phyloP scores from a whole-genome alignment of 2,797 vertebrate species.

The Tolypeutes matacus region DNA sequence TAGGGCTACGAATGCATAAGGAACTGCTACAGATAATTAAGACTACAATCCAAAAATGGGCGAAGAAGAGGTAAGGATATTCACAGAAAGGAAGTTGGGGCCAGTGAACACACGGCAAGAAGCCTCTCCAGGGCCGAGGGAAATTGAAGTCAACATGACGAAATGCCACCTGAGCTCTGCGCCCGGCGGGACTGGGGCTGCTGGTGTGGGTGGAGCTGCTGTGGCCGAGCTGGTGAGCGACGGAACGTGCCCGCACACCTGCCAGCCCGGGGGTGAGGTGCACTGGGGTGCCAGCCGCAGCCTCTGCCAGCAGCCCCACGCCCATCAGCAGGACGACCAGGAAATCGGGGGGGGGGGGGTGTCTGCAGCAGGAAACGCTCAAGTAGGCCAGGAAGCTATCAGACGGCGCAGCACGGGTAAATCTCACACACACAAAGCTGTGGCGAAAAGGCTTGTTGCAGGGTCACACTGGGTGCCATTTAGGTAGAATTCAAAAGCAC shows the following conservation, averaged over 20 bases:
- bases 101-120: fast-evolving
- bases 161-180: background rate
- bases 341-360: too few species aligned
- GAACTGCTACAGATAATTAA: too few species aligned
- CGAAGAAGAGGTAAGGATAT: background rate
- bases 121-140: background rate
- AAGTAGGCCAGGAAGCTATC: background rate
- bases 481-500: too few species aligned
- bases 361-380: fast-evolving
- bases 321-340: background rate
- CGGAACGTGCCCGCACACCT: too few species aligned
- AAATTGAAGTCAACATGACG: background rate
- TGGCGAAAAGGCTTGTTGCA: background rate
- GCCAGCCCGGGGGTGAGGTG: background rate
- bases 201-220: background rate
- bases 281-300: fast-evolving
- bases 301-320: background rate
- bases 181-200: background rate
- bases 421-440: background rate
- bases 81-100: background rate
- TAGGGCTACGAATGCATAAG: background rate
- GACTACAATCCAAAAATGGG: background rate
- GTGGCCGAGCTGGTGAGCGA: fast-evolving
- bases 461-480: background rate
- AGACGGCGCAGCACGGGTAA: background rate